Evolutionary conservation across 2,113 vertebrate species (phyloP).

Genomic region (Xyrauchen texanus): DNA sequence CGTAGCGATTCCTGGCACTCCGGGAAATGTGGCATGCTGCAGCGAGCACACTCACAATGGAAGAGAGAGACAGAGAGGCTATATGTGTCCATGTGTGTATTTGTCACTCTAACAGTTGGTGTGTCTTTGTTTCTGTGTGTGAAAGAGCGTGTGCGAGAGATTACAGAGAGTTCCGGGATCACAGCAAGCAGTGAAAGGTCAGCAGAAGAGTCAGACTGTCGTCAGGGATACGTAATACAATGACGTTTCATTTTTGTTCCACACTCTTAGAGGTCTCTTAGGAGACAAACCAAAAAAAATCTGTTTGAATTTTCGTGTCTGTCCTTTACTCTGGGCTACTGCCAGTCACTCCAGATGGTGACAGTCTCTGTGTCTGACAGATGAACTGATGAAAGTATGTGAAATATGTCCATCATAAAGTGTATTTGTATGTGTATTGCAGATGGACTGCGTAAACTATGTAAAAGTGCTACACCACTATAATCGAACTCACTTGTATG

Average conservation of each 20-base stretch:
- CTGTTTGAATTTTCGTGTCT: background rate
- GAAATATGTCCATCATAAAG: slow-evolving; percentile 62
- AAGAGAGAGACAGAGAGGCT: slow-evolving; percentile 21
- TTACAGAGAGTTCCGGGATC: slow-evolving; percentile 33
- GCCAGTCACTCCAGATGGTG: slow-evolving; percentile 47
- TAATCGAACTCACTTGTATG: slow-evolving; percentile 90
- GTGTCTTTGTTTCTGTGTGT: background rate
- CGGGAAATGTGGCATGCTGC: slow-evolving; percentile 48
- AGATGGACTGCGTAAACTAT: slow-evolving; percentile 96
- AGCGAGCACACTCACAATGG: slow-evolving; percentile 44
- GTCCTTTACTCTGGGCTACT: slow-evolving; percentile 40
- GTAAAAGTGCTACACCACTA: slow-evolving; percentile 91
- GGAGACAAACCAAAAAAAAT: slow-evolving; percentile 10
- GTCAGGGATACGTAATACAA: slow-evolving; percentile 20
- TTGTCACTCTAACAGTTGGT: slow-evolving; percentile 1
- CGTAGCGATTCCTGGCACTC: slow-evolving; percentile 44
- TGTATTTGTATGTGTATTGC: slow-evolving; percentile 47
- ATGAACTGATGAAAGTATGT: slow-evolving; percentile 55
- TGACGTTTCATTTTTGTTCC: slow-evolving; percentile 12
- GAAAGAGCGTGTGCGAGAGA: slow-evolving; percentile 1
- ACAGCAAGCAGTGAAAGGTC: slow-evolving; percentile 26
- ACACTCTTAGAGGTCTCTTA: background rate
- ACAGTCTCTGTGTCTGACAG: slow-evolving; percentile 7
- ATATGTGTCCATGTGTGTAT: slow-evolving; percentile 25
- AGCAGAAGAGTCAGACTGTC: background rate